Base-by-base conservation (phyloP, 1,140 invertebrate species). In the Drosophila ohnishii region DNA sequence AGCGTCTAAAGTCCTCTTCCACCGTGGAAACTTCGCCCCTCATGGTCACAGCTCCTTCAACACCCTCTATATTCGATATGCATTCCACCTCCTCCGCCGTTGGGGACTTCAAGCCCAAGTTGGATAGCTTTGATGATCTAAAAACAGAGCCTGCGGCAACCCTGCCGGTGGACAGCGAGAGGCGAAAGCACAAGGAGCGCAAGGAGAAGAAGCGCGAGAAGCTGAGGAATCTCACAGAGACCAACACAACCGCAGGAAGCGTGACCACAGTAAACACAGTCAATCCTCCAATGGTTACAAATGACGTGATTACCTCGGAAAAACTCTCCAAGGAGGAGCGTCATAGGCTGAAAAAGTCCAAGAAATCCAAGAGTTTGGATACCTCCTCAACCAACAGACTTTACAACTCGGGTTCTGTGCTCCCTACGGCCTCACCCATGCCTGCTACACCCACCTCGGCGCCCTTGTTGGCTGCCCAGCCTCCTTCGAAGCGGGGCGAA, bases 151-250 rank as follows among this genome's bases (percentile, higher is more conserved):
- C 25, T 39, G 13, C 32, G 16, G 7, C 50, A 3, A 13, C 47
- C 0, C 34, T 57, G 7, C 14, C 51, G 45, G 7, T 67, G 2
- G 63, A 72, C 10, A 81, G 62, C 30, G 83, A 90, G 8, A 47
- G 78, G 5, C 72, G 86, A 6, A 89, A 90, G 73, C 86, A 86
- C 45, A 90, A 86, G 69, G 85, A 90, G 34, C 82, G 95, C 72
- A 96, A 95, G 85, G 95, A 96, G 35, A 96, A 95, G 80, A 94
- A 95, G 44, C 93, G 94, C 25, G 95, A 96, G 45, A 95, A 94
- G 88, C 91, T 93, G 8, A 95, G 94, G 53, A 88, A 90, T n/a
- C 65, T 90, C 39, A 79, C 59, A 22, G 90, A 90, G 22, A 75
- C 63, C 11, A 55, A 34, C 19, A 25, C 7, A 19, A n/a, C 16